Percentiles rank a stretch among this genome's conserved stretches.
phyloP scores from a whole-genome alignment of 2,113 vertebrate genomes.

The Neolamprologus cancellatus region DNA sequence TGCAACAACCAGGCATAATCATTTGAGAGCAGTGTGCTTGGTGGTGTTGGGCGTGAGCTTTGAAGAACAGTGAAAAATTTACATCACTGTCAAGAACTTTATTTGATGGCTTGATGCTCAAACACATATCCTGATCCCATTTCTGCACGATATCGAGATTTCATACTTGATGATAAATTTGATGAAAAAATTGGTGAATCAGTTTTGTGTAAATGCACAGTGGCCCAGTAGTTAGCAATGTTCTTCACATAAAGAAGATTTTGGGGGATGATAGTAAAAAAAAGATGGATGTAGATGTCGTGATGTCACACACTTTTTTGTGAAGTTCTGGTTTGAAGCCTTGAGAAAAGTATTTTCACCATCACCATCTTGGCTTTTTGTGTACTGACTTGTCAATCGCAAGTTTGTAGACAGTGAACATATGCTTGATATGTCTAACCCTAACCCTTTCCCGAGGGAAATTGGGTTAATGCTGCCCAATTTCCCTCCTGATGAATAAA shows the following conservation, averaged over 20 bases:
- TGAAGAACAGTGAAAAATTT: not conserved
- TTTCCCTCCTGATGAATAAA: not conserved
- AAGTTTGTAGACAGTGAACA: not conserved
- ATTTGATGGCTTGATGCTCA: not conserved
- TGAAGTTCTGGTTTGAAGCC: not conserved
- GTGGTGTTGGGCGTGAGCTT: not conserved
- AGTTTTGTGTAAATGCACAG: not conserved
- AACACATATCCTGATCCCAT: not conserved
- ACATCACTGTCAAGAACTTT: not conserved
- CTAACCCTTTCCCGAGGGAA: not conserved
- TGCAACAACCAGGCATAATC: not conserved
- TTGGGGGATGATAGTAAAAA: not conserved
- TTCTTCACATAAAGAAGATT: not conserved
- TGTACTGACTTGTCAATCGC: not conserved
- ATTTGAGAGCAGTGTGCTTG: not conserved
- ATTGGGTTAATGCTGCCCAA: not conserved
- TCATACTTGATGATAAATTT: not conserved
- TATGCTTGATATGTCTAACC: not conserved
- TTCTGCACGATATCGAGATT: not conserved
- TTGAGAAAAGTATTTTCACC: not conserved
- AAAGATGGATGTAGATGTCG: not conserved
- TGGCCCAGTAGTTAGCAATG: not conserved
- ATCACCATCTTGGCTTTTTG: not conserved
- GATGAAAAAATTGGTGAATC: not conserved
- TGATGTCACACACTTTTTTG: not conserved